Evolutionary conservation across 2,888 invertebrate genomes (phyloP).

Genomic region (Diarsia dahlii): DNA sequence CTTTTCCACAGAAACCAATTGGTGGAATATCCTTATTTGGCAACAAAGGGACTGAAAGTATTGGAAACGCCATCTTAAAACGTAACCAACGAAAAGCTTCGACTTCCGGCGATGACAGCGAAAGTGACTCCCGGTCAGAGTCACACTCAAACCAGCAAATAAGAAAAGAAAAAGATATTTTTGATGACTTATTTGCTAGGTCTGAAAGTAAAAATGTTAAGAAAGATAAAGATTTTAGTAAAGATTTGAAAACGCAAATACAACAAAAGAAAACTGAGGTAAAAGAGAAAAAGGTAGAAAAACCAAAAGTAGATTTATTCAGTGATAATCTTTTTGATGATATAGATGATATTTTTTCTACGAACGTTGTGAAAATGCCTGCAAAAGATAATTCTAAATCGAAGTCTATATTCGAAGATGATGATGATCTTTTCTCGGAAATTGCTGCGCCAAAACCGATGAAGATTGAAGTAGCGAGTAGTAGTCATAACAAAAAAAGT

Average conservation of each 20-base stretch:
- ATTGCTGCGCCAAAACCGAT: conserved; percentile 68
- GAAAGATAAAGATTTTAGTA: conserved; percentile 47
- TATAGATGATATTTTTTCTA: conserved; percentile 85
- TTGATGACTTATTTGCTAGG: conserved; percentile 82
- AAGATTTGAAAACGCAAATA: conserved; percentile 52
- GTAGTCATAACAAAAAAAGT: conserved; percentile 55
- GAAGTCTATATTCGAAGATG: conserved; percentile 82
- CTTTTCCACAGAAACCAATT: conserved; percentile 89
- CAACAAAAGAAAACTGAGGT: conserved; percentile 54
- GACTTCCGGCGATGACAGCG: conserved; percentile 76
- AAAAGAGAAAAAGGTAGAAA: conserved; percentile 62
- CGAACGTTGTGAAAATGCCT: conserved; percentile 73
- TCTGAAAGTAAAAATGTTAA: conserved; percentile 69
- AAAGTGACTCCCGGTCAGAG: conserved; percentile 57
- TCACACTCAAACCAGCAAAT: conserved; percentile 43
- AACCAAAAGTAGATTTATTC: conserved; percentile 80
- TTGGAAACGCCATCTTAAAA: conserved; percentile 85
- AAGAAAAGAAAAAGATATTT: conserved; percentile 78
- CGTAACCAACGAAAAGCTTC: conserved; percentile 79
- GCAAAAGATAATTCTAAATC: conserved; percentile 50
- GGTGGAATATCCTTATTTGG: conserved; percentile 92
- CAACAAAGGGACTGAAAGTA: conserved; percentile 81
- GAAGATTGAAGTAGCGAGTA: conserved; percentile 56
- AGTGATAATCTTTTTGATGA: conserved; percentile 87
- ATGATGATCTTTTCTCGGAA: conserved; percentile 82